Base-by-base conservation (phyloP, 2,797 vertebrate genomes). In the Linurgus olivaceus region DNA sequence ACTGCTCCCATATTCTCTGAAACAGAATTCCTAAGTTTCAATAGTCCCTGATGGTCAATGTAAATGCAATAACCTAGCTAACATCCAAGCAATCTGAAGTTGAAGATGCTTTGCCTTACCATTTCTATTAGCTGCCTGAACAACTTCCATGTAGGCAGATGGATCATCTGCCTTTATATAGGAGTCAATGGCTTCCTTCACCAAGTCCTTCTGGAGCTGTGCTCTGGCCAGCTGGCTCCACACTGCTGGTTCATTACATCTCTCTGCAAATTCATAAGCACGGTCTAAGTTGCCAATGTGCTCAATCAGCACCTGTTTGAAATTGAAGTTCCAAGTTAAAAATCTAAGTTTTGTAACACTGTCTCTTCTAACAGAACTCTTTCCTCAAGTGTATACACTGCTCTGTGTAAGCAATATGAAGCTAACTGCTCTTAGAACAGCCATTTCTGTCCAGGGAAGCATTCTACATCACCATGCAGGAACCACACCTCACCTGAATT, bases 161-260 rank as follows among this genome's bases (percentile, higher is more conserved):
- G 98, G 98, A 74, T 99, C 98, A 15, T 98, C 98, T 2, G 98
- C 98, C 95, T 99, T 99, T 91, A 99, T 98, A 45, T 98, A 99
- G 3, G 98, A 99, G 96, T 99, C 98, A 6, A 99, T 99, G 55
- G 99, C 99, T 97, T 99, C 98, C 96, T 99, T 99, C n/a, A 99
- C 98, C 93, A 99, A 97, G 88, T 98, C 98, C 88, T 98, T 98
- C n/a, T 98, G 98, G 28, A 99, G 98, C 96, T 99, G 98, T 63
- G 99, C 98, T 79, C 97, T 96, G 76, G 98, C 99, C 83, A 99
- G 97, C 96, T 98, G 99, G 95, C 98, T 99, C 98, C 99, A 99
- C 47, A 99, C 98, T 0, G 98, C 98, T 8, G 98, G 98, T 58
- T 99, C 98, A 4, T 98, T 98, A 79, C 98, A 99, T 72, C 94